Evolutionary conservation across 2,113 vertebrate species (phyloP).

Genomic region (Chionodraco myersi): DNA sequence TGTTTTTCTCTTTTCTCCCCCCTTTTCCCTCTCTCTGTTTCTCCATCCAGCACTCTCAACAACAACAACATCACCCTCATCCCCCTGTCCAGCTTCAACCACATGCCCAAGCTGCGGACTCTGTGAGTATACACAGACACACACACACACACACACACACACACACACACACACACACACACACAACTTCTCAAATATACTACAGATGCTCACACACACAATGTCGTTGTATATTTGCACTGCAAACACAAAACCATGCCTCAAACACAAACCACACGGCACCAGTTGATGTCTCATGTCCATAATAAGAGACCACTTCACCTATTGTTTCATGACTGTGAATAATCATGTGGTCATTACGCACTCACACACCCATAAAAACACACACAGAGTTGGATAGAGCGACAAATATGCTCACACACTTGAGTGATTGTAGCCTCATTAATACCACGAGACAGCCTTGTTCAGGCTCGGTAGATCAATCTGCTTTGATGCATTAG

Average conservation of each 20-base stretch:
- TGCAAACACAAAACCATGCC: neutral
- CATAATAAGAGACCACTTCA: conserved; percentile 63
- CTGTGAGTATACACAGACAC: conserved; percentile 89
- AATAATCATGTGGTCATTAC: conserved; percentile 71
- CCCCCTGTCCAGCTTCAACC: conserved; percentile 98
- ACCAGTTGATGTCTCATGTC: conserved; percentile 51
- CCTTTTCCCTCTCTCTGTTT: conserved; percentile 11
- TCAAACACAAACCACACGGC: conserved; percentile 21
- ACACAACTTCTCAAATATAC: neutral
- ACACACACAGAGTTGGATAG: conserved; percentile 34
- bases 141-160: conserved; percentile 29
- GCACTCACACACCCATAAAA: conserved; percentile 10
- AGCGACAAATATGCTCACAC: conserved; percentile 24
- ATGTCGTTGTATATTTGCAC: neutral
- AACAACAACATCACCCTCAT: conserved; percentile 99
- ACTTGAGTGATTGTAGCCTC: conserved; percentile 53
- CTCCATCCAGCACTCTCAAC: conserved; percentile 92
- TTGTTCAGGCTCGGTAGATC: conserved; percentile 51
- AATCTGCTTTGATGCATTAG: conserved; percentile 69
- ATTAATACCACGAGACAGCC: conserved; percentile 63
- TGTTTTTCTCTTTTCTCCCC: conserved; percentile 25
- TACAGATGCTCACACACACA: conserved; percentile 24
- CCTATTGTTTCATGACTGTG: conserved; percentile 76
- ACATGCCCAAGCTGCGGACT: conserved; percentile 99
- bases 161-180: conserved; percentile 19